Conservation (phyloP, 2,113 vertebrate species). For the Zosterops hypoxanthus region DNA sequence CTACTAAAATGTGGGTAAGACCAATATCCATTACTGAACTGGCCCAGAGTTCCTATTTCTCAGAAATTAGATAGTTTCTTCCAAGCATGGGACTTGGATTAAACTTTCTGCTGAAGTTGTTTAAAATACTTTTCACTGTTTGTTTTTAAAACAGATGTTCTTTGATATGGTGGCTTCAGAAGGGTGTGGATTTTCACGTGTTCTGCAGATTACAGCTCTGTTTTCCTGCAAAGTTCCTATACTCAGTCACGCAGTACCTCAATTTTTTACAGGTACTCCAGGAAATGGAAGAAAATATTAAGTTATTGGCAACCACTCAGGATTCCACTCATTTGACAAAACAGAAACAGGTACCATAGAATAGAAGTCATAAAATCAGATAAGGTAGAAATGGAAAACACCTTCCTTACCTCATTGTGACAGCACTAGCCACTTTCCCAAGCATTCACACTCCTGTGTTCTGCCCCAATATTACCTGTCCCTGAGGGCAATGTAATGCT, state of each 20-base stretch:
- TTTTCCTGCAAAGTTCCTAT: background rate
- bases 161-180: background rate
- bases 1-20: conserved; percentile 33
- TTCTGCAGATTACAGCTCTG: background rate
- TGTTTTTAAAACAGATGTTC: conserved; percentile 34
- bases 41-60: conserved; percentile 48
- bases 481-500: background rate
- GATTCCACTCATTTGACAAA: background rate
- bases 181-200: background rate
- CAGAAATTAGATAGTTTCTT: conserved; percentile 48
- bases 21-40: conserved; percentile 31
- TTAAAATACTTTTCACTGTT: conserved; percentile 28
- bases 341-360: background rate
- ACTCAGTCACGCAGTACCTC: background rate
- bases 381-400: background rate
- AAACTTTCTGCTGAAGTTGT: conserved; percentile 1
- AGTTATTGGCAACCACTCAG: background rate
- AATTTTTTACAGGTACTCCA: background rate
- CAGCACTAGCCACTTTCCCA: background rate
- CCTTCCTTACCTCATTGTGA: background rate
- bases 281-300: background rate
- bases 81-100: conserved; percentile 35
- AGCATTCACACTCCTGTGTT: background rate
- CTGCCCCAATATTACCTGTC: background rate
- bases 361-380: background rate